phyloP scores from a whole-genome alignment of 2,888 invertebrate species.

The Drosophila formosana region DNA sequence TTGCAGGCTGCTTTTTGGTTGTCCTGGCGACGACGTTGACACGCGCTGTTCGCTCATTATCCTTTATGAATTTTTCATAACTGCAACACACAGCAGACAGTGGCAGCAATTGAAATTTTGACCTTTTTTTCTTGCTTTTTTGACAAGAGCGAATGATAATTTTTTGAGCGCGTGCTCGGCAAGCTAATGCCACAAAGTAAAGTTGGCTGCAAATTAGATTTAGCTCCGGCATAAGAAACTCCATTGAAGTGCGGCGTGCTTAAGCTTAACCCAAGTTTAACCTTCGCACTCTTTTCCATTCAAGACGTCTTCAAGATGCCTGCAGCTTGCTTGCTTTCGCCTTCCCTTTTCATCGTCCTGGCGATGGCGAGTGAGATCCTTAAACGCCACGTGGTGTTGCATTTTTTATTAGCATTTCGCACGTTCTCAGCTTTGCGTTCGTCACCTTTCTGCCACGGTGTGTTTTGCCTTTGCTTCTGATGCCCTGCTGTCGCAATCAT shows the following conservation, averaged over 20 bases:
- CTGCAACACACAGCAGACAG: conserved; percentile 55
- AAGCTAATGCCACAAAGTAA: conserved; percentile 66
- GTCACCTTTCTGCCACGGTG: conserved; percentile 25
- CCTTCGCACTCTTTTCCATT: conserved; percentile 28
- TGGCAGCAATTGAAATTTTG: conserved; percentile 70
- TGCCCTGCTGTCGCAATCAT: conserved; percentile 16
- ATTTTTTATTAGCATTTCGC: conserved; percentile 72
- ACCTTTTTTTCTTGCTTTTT: conserved; percentile 40
- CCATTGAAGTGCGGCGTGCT: conserved; percentile 64
- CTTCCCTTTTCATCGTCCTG: not conserved
- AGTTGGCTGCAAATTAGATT: conserved; percentile 69
- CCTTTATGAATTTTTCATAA: conserved; percentile 83
- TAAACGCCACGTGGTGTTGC: conserved; percentile 51
- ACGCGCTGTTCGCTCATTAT: conserved; percentile 82
- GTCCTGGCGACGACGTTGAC: conserved; percentile 68
- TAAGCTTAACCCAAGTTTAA: conserved; percentile 56
- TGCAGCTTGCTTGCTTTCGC: not conserved
- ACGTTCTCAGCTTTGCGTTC: conserved; percentile 53
- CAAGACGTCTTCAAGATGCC: not conserved
- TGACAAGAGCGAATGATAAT: conserved; percentile 50
- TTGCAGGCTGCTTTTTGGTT: conserved; percentile 24
- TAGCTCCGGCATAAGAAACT: conserved; percentile 39
- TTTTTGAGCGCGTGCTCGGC: conserved; percentile 71
- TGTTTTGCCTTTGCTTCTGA: conserved; percentile 25
- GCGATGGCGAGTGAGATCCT: not conserved